Conservation (phyloP, 2,888 invertebrate genomes). For the Heteromurus nitidus region DNA sequence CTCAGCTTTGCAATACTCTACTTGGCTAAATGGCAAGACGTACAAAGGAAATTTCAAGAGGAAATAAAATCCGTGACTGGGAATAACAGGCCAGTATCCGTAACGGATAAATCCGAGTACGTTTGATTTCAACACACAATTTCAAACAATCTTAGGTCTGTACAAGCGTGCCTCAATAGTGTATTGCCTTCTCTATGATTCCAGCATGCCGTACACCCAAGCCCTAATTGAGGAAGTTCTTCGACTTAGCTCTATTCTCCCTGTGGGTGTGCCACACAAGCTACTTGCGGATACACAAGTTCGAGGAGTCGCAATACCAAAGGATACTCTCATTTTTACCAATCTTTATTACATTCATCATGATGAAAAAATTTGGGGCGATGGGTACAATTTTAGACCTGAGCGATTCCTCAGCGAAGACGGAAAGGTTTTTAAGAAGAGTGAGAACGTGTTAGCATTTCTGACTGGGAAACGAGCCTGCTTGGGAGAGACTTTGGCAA, state of each 20-base stretch:
- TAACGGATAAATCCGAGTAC: background rate
- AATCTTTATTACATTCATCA: conserved; percentile 17
- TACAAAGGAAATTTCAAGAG: conserved; percentile 50
- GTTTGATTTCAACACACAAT: too few relatives aligned
- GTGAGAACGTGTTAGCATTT: conserved; percentile 6
- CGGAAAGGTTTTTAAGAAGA: background rate
- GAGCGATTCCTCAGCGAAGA: background rate
- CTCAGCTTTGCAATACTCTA: conserved; percentile 54
- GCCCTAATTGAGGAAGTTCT: conserved; percentile 41
- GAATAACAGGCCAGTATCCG: background rate
- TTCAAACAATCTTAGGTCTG: too few relatives aligned
- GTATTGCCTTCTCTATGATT: background rate
- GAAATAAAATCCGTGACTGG: conserved; percentile 62
- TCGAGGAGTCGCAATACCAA: background rate
- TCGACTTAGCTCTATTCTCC: background rate
- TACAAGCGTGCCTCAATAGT: background rate
- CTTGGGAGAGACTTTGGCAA: conserved; percentile 29
- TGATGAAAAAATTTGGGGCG: conserved; percentile 14
- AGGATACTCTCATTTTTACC: background rate
- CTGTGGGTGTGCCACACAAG: conserved; percentile 2
- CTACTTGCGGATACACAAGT: background rate
- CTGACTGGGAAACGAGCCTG: conserved; percentile 20
- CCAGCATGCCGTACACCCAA: conserved; percentile 37
- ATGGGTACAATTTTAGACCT: conserved; percentile 11
- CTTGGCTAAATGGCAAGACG: conserved; percentile 37